phyloP scores from a whole-genome alignment of 2,113 vertebrate species.

The Strix uralensis region DNA sequence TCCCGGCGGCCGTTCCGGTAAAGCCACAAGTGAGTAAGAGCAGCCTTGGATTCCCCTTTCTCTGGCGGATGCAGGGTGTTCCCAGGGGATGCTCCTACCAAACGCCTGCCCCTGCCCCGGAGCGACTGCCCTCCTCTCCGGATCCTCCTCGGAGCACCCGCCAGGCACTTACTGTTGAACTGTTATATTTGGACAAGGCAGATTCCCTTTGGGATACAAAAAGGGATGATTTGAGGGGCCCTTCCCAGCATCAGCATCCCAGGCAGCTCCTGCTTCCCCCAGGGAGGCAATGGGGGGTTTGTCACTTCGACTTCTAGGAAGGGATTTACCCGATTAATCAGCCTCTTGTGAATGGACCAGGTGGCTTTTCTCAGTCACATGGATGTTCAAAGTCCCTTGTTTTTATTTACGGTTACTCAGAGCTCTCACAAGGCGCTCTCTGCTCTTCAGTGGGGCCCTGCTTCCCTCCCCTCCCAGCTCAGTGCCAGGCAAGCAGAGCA shows the following conservation, averaged over 20 bases:
- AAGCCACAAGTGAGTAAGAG: conserved; percentile 1
- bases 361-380: rapidly evolving
- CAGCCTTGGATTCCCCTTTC: neutral
- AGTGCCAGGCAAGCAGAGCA: neutral
- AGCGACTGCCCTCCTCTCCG: rapidly evolving
- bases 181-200: neutral
- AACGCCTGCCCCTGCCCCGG: neutral
- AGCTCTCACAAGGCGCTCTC: neutral
- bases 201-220: neutral
- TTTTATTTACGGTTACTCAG: neutral
- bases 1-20: neutral
- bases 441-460: neutral
- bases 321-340: neutral
- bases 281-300: neutral
- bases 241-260: neutral
- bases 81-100: neutral
- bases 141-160: neutral
- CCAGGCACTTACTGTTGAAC: neutral
- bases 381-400: neutral
- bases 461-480: neutral
- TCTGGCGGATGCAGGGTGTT: neutral
- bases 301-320: neutral
- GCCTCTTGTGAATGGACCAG: neutral
- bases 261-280: neutral
- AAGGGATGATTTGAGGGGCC: neutral